Evolutionary conservation across 2,113 vertebrate species (phyloP), one percentile per base, ranked within the genome.

Genomic region (Actinemys pallida): DNA sequence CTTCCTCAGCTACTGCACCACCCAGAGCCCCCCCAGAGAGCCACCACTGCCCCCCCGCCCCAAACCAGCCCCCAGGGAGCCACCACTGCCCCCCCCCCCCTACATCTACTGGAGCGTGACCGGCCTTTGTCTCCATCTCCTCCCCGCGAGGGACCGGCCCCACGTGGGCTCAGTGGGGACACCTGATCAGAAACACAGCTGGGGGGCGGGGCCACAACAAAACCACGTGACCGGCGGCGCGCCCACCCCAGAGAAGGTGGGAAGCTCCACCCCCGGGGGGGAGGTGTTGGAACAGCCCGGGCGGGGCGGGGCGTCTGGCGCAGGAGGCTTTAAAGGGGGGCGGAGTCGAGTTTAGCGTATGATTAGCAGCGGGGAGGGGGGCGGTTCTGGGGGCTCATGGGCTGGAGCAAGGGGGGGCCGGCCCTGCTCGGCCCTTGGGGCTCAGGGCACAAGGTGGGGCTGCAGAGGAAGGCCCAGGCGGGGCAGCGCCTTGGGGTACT

Each of bases 351-450:
- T 4, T 1, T 5, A 29, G 12, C 1, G 29, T 11, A 3, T 7
- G 10, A 8, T 3, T 62, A 5, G 8, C 57, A 59, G 57, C 57
- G 1, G 10, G 54, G 22, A 50, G 2, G 0, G 1, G 5, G 7
- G 5, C 0, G 1, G 10, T 0, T 10, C 24, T 19, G 1, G 0
- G 7, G 25, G 31, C 65, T 16, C 6, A 10, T 19, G n/a, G 39
- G n/a, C 19, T 39, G 69, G 35, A 17, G n/a, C n/a, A 9, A 17
- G 65, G 35, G 16, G 69, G 59, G 14, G 16, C n/a, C 19, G 2
- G n/a, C 8, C 69, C 35, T 24, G 29, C 6, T 3, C 62, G 2
- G 62, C 14, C 12, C 49, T 13, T 29, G 62, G 35, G 35, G 65
- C 35, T 19, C 10, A 24, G 10, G 27, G 57, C 57, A 59, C 27